A percentile compares a stretch with the other conserved stretches of the same genome.
Evolutionary conservation across 2,888 invertebrate species (phyloP).

Genomic region (Crocallis elinguaria): DNA sequence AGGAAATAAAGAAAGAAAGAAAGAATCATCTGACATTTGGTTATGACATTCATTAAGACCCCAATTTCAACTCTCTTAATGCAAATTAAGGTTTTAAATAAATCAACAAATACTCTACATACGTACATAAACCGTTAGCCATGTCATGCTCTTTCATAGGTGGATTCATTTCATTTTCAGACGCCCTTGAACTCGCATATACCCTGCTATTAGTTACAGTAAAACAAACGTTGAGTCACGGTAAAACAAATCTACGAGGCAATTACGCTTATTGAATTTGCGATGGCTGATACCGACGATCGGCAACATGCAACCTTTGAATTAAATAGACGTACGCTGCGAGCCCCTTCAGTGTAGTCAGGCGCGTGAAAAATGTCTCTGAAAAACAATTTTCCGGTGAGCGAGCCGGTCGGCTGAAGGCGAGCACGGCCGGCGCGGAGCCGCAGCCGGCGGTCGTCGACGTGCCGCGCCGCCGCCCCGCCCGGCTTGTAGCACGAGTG

Average conservation of each 20-base stretch:
- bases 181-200: conserved; percentile 2
- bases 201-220: background rate
- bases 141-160: background rate
- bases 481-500: conserved; percentile 38
- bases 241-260: conserved; percentile 14
- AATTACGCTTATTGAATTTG: conserved; percentile 22
- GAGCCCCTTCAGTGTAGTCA: background rate
- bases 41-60: too few species aligned
- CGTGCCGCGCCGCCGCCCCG: conserved; percentile 47
- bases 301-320: conserved; percentile 26
- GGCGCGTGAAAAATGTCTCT: conserved; percentile 2
- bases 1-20: too few species aligned
- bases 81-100: too few species aligned
- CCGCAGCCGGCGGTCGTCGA: conserved; percentile 7
- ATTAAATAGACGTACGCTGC: conserved; percentile 20
- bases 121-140: background rate
- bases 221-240: conserved; percentile 9
- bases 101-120: background rate
- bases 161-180: background rate
- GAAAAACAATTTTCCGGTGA: conserved; percentile 53
- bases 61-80: too few species aligned
- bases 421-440: background rate
- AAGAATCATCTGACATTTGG: too few species aligned
- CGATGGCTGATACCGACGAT: conserved; percentile 9
- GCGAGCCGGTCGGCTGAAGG: conserved; percentile 35